phyloP scores from a whole-genome alignment of 1,140 invertebrate species.

The Stegodyphus dumicola region DNA sequence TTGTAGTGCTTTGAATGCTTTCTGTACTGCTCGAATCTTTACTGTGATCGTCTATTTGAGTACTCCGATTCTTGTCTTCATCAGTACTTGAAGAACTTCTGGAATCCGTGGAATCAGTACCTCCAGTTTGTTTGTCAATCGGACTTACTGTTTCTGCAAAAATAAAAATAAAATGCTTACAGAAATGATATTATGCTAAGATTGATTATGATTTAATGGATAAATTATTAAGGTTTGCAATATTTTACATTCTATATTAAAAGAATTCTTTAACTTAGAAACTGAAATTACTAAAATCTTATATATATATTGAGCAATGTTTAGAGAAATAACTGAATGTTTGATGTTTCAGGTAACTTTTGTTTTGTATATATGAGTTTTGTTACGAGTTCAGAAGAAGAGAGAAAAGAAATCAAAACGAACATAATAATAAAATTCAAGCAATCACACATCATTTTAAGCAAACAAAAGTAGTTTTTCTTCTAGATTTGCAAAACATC shows the following conservation, averaged over 20 bases:
- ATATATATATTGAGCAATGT: too few species aligned
- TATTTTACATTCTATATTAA: background rate
- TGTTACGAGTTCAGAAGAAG: too few species aligned
- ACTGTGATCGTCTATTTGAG: background rate
- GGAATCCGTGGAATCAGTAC: slow-evolving; percentile 14
- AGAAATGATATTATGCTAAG: background rate
- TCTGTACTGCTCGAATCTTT: background rate
- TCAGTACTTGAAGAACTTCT: background rate
- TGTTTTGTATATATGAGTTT: too few species aligned
- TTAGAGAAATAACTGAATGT: too few species aligned
- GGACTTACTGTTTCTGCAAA: slow-evolving; percentile 9
- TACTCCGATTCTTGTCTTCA: background rate
- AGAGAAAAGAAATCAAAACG: too few species aligned
- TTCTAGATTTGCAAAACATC: too few species aligned
- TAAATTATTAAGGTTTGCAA: background rate
- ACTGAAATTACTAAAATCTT: too few species aligned
- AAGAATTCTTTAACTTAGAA: too few species aligned
- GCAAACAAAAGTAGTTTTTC: too few species aligned
- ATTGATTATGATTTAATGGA: background rate
- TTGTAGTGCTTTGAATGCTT: background rate
- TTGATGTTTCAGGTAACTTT: too few species aligned
- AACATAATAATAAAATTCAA: too few species aligned
- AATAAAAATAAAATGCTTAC: slow-evolving; percentile 9
- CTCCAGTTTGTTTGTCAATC: slow-evolving; percentile 30
- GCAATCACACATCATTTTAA: too few species aligned